A percentile compares a stretch with the other conserved stretches of the same genome.
Evolutionary conservation across 2,797 vertebrate species (phyloP).

Genomic region (Eulemur coronatus): DNA sequence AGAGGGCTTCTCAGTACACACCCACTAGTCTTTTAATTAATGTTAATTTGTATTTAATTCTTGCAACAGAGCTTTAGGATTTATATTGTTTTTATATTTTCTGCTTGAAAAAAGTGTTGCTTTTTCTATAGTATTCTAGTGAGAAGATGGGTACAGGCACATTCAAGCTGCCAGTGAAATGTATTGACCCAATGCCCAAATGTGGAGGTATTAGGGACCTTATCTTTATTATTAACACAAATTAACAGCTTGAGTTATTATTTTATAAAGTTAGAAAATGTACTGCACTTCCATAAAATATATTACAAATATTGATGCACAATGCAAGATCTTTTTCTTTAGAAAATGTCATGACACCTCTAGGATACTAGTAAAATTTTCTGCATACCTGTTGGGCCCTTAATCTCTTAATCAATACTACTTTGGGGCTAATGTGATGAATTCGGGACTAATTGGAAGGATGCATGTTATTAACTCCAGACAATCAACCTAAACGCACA

Average conservation of each 20-base stretch:
- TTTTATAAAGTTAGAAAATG: not conserved
- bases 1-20: too few relatives aligned
- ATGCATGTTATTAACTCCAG: slow-evolving; percentile 65
- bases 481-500: slow-evolving; percentile 8
- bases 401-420: slow-evolving; percentile 73
- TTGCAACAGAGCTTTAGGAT: not conserved
- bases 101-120: not conserved
- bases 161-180: not conserved
- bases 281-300: not conserved
- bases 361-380: slow-evolving; percentile 64
- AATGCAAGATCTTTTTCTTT: slow-evolving; percentile 19
- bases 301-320: not conserved
- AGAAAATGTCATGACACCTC: not conserved
- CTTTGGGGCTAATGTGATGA: slow-evolving; percentile 69
- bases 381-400: slow-evolving; percentile 56
- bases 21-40: not conserved
- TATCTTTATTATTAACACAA: not conserved
- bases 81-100: not conserved
- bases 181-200: not conserved
- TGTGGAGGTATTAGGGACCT: not conserved
- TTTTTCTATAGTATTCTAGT: not conserved
- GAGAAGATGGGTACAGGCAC: not conserved
- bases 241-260: not conserved
- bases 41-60: not conserved
- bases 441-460: slow-evolving; percentile 69